phyloP scores from a whole-genome alignment of 2,888 invertebrate genomes.

The Volucella inflata region DNA sequence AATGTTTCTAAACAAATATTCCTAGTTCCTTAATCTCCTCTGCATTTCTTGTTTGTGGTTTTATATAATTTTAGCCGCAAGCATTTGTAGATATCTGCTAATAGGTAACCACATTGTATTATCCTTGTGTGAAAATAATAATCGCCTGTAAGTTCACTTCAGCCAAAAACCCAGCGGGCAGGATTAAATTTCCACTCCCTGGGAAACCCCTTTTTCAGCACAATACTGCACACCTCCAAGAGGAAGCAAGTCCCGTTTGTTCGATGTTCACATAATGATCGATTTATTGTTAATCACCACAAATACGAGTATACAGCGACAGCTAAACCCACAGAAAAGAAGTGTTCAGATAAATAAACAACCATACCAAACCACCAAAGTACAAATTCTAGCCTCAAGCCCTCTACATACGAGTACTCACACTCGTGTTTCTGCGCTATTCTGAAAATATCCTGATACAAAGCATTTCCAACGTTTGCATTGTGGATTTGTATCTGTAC shows the following conservation, averaged over 20 bases:
- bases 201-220: constrained; percentile 24
- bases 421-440: constrained; percentile 5
- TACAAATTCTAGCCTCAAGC: constrained; percentile 71
- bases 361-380: constrained; percentile 42
- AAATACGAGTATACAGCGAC: constrained; percentile 34
- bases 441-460: constrained; percentile 10
- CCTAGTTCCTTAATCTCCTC: not conserved
- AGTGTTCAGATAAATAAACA: constrained; percentile 73
- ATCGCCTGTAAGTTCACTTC: constrained; percentile 65
- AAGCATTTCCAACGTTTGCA: constrained; percentile 55
- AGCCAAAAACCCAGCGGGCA: constrained; percentile 34
- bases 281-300: constrained; percentile 76
- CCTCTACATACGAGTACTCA: constrained; percentile 23
- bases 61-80: constrained; percentile 50
- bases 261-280: constrained; percentile 74
- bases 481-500: constrained; percentile 69
- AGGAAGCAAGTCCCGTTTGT: constrained; percentile 51
- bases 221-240: not conserved
- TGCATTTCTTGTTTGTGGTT: constrained; percentile 13
- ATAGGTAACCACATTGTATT: constrained; percentile 38
- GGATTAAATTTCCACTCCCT: constrained; percentile 52
- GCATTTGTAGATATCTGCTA: constrained; percentile 1
- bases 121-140: constrained; percentile 65
- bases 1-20: too few relatives aligned
- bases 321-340: constrained; percentile 33